phyloP scores from a whole-genome alignment of 1,140 invertebrate species.

The Gonatopus flavifemur region DNA sequence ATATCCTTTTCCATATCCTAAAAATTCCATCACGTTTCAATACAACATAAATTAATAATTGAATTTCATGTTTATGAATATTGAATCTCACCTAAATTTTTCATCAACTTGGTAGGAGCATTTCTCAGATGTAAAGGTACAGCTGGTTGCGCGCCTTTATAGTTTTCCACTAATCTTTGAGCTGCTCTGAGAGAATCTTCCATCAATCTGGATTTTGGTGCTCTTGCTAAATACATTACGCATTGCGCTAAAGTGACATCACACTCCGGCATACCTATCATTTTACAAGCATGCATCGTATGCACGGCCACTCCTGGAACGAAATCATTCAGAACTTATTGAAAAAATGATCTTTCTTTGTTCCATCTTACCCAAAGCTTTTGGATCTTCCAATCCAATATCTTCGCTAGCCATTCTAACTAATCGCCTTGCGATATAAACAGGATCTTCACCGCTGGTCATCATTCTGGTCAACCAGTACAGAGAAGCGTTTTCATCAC shows the following conservation, averaged over 20 bases:
- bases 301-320: slow-evolving; percentile 64
- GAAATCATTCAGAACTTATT: slow-evolving; percentile 1
- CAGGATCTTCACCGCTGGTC: slow-evolving; percentile 78
- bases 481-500: slow-evolving; percentile 77
- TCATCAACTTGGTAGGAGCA: slow-evolving; percentile 79
- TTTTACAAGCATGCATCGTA: slow-evolving; percentile 77
- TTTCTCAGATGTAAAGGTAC: slow-evolving; percentile 79
- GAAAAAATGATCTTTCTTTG: neutral
- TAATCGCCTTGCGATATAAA: slow-evolving; percentile 78
- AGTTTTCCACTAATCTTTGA: slow-evolving; percentile 59
- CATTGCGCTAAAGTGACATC: slow-evolving; percentile 77
- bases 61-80: neutral
- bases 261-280: slow-evolving; percentile 81
- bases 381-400: slow-evolving; percentile 63
- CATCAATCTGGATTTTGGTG: slow-evolving; percentile 74
- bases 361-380: slow-evolving; percentile 51
- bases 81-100: slow-evolving; percentile 65
- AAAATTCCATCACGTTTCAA: slow-evolving; percentile 29
- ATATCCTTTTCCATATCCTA: slow-evolving; percentile 69
- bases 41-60: slow-evolving; percentile 9
- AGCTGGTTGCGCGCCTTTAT: slow-evolving; percentile 70
- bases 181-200: slow-evolving; percentile 69
- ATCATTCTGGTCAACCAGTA: slow-evolving; percentile 85
- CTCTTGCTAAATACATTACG: slow-evolving; percentile 73
- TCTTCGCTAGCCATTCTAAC: slow-evolving; percentile 79